Percentiles rank a stretch among this genome's conserved stretches.
Conservation (phyloP, 2,888 invertebrate species). For the Gari tellinella region DNA sequence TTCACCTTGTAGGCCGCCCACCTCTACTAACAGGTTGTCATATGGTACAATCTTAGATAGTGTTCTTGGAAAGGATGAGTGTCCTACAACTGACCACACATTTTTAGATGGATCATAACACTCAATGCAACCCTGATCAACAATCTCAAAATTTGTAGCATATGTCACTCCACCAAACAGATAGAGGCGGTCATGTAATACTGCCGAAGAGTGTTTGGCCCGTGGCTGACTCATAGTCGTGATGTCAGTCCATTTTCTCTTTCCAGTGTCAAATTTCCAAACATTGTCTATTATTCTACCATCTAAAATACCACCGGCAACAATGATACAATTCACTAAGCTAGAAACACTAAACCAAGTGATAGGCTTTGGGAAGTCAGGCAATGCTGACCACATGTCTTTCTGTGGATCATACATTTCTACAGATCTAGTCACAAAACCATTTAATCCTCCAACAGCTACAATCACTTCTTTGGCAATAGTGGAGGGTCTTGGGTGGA, state of each 20-base stretch:
- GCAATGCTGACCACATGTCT: slow-evolving; percentile 80
- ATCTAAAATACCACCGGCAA: slow-evolving; percentile 82
- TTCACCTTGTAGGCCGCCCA: slow-evolving; percentile 80
- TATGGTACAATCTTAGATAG: slow-evolving; percentile 79
- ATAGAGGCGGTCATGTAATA: slow-evolving; percentile 77
- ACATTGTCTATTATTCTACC: slow-evolving; percentile 77
- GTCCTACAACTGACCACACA: slow-evolving; percentile 78
- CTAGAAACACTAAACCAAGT: slow-evolving; percentile 80
- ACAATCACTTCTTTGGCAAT: slow-evolving; percentile 83
- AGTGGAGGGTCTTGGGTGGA: slow-evolving; percentile 82
- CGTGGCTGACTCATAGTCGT: slow-evolving; percentile 79
- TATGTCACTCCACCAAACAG: slow-evolving; percentile 81
- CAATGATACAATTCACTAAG: slow-evolving; percentile 79
- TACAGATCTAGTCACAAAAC: slow-evolving; percentile 75
- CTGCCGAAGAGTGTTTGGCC: slow-evolving; percentile 81
- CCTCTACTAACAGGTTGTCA: slow-evolving; percentile 80
- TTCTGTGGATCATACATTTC: slow-evolving; percentile 83
- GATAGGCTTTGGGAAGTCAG: slow-evolving; percentile 78
- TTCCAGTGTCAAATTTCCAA: slow-evolving; percentile 81
- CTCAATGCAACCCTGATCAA: slow-evolving; percentile 81
- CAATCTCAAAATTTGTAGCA: slow-evolving; percentile 67
- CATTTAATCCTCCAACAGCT: slow-evolving; percentile 79
- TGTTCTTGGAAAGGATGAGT: slow-evolving; percentile 80
- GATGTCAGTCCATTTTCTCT: slow-evolving; percentile 78
- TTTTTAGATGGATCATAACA: slow-evolving; percentile 77